These are phyloP conservation scores for Orthonychiurus folsomi DNA, from an alignment of 2,888 invertebrate species.

Conservation along the genomic window DNA sequence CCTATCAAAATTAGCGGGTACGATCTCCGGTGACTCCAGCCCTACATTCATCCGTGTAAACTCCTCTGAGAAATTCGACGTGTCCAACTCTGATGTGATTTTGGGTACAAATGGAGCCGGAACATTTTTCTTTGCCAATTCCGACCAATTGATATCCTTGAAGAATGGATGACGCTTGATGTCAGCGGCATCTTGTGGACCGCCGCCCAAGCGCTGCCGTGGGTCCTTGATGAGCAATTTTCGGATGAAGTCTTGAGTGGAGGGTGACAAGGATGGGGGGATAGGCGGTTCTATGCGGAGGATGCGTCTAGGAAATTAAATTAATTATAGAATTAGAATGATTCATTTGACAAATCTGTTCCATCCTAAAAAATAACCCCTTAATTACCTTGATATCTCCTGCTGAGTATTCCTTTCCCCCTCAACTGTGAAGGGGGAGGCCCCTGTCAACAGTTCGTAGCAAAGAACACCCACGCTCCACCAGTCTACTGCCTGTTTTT, in stretches of 20 bases:
- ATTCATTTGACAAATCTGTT: background rate
- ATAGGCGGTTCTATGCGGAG: conserved; percentile 81
- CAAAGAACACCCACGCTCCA: conserved; percentile 96
- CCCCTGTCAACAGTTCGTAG: conserved; percentile 91
- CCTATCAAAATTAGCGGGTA: conserved; percentile 74
- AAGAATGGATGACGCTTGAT: conserved; percentile 86
- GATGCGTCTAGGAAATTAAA: conserved; percentile 55
- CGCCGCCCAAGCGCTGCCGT: conserved; percentile 73
- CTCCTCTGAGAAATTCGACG: conserved; percentile 92
- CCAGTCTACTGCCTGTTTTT: conserved; percentile 85
- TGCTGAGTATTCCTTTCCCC: conserved; percentile 88
- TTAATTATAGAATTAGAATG: background rate
- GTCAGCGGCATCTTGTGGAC: conserved; percentile 72
- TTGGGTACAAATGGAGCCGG: conserved; percentile 85
- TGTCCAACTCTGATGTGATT: conserved; percentile 75
- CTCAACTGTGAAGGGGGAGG: conserved; percentile 93
- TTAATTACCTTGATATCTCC: conserved; percentile 69
- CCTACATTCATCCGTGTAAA: conserved; percentile 86
- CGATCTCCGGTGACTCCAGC: conserved; percentile 83
- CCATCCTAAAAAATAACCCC: background rate
- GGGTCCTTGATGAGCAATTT: conserved; percentile 85
- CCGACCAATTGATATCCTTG: conserved; percentile 71
- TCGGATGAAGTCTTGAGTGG: conserved; percentile 67
- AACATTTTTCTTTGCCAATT: conserved; percentile 65
- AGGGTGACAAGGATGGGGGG: conserved; percentile 66